Base-by-base conservation (phyloP, 2,113 vertebrate genomes). In the Tetraodon nigroviridis region DNA sequence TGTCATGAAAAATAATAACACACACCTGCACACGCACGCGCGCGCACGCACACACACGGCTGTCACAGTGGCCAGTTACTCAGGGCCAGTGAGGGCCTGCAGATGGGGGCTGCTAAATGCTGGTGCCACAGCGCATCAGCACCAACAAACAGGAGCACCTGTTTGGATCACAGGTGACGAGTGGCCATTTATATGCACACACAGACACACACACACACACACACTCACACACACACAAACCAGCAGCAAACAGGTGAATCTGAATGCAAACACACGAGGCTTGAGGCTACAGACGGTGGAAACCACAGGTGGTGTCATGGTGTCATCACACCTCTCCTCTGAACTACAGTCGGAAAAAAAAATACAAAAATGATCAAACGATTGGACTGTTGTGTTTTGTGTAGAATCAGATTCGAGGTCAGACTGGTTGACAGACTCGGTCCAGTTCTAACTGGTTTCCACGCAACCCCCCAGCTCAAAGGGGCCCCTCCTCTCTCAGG, bases 101-200 rank as follows among this genome's bases (percentile, higher is more conserved):
- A 87, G 89, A 81, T 80, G 85, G 78, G 69, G 60, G 70, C 72
- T 53, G 69, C 83, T 89, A 89, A 90, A 88, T 80, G 78, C 82
- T 44, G 72, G 73, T 89, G 89, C 84, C 89, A 86, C 79, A 80
- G 74, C 18, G 58, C 75, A 89, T 88, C 84, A 88, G 76, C 14
- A 71, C 64, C 63, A 48, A 58, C 71, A 71, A 72, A 82, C 67
- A 44, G 55, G 78, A 74, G 60, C 79, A 89, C 86, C 87, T 89
- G 86, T 79, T 76, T 76, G 61, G 64, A 73, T 76, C 71, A 76
- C 85, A 86, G 81, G 85, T 82, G 79, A 82, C 64, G 55, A 88
- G 65, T 66, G 73, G 66, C 71, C 82, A 66, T 67, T 77, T 74
- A 60, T 45, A 47, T 49, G 50, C 37, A 55, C 53, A 51, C 49